phyloP scores from a whole-genome alignment of 2,113 vertebrate species.

The Cheirogaleus medius region DNA sequence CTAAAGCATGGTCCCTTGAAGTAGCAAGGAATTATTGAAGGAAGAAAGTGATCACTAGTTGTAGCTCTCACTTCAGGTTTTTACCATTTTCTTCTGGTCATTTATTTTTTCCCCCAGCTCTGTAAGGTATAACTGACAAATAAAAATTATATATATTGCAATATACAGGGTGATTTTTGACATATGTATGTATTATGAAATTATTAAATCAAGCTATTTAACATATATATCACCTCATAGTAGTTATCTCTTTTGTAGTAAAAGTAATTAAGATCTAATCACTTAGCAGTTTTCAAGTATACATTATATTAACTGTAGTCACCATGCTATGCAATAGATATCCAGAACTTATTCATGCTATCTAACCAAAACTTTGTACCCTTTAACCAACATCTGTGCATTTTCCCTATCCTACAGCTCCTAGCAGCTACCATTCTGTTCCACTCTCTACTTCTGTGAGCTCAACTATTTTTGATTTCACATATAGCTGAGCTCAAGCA shows the following conservation, averaged over 20 bases:
- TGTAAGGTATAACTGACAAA: background rate
- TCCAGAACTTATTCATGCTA: background rate
- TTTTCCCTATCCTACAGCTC: too few relatives aligned
- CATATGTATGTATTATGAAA: background rate
- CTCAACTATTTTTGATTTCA: background rate
- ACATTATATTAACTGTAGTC: background rate
- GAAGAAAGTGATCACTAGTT: background rate
- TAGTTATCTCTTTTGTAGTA: background rate
- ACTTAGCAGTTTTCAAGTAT: background rate
- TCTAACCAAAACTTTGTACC: background rate
- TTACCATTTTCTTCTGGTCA: background rate
- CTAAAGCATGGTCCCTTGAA: background rate
- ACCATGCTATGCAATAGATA: background rate
- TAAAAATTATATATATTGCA: background rate
- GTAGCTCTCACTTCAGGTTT: background rate
- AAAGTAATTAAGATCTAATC: background rate
- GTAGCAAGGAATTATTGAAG: background rate
- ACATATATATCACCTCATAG: background rate
- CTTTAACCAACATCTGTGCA: too few relatives aligned
- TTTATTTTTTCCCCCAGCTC: background rate
- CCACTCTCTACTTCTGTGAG: background rate
- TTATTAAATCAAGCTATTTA: background rate
- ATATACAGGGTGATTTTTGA: background rate
- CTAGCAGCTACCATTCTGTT: too few relatives aligned
- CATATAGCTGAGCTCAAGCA: background rate